These are phyloP conservation scores for Microtus richardsoni DNA, from an alignment of 2,113 vertebrate genomes.

Conservation along the genomic window DNA sequence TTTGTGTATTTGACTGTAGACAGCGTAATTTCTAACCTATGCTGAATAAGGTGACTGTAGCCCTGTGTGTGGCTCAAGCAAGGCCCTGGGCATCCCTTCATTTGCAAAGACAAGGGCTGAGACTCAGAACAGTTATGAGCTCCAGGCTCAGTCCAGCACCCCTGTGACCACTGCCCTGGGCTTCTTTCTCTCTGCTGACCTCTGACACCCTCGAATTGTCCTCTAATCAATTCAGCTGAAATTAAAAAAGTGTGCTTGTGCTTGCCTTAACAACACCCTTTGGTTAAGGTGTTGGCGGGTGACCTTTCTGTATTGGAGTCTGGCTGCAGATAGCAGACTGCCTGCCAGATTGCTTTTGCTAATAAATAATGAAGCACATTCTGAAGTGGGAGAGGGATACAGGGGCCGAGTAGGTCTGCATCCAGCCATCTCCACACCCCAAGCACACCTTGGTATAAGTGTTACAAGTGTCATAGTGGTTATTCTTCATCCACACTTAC, in stretches of 20 bases:
- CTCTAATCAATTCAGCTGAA: constrained; percentile 88
- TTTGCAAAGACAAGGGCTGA: constrained; percentile 82
- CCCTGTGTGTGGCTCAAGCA: constrained; percentile 63
- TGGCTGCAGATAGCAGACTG: constrained; percentile 77
- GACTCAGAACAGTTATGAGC: constrained; percentile 47
- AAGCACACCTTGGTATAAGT: not conserved
- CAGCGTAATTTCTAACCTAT: constrained; percentile 56
- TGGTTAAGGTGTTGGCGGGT: constrained; percentile 81
- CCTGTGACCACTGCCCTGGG: constrained; percentile 79
- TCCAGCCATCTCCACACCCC: not conserved
- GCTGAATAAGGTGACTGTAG: constrained; percentile 52
- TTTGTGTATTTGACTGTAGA: constrained; percentile 33
- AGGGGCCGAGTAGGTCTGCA: constrained; percentile 33
- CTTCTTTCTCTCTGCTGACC: constrained; percentile 84
- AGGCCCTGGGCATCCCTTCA: constrained; percentile 80
- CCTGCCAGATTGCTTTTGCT: constrained; percentile 84
- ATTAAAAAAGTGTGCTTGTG: constrained; percentile 90
- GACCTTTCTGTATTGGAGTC: constrained; percentile 88
- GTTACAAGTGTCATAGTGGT: rapidly evolving
- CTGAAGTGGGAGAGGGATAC: constrained; percentile 62
- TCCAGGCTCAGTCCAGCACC: constrained; percentile 70
- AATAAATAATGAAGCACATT: constrained; percentile 87
- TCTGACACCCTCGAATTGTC: constrained; percentile 86
- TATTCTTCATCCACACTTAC: rapidly evolving
- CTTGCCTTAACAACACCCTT: constrained; percentile 84